Conservation (phyloP, 2,113 vertebrate species). For the human (Homo sapiens) region GRCh38 chr13:98986501-98987000, state of each 20-base stretch:
- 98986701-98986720: background rate
- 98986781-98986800: background rate
- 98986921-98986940: background rate
- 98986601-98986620: conserved; percentile 43
- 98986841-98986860: background rate
- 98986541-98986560: conserved; percentile 48
- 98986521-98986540: background rate
- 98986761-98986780: background rate
- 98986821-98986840: background rate
- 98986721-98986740: background rate
- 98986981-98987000: background rate
- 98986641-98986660: background rate
- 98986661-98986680: background rate
- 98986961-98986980: background rate
- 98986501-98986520: conserved; percentile 17
- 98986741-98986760: background rate
- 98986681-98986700: conserved; percentile 45
- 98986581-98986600: background rate
- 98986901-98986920: background rate
- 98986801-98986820: background rate
- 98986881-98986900: background rate
- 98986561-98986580: conserved; percentile 31
- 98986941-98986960: background rate
- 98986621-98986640: background rate
- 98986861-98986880: background rate